Conservation (phyloP, 1,140 invertebrate genomes). For the Coenobita brevimanus region DNA sequence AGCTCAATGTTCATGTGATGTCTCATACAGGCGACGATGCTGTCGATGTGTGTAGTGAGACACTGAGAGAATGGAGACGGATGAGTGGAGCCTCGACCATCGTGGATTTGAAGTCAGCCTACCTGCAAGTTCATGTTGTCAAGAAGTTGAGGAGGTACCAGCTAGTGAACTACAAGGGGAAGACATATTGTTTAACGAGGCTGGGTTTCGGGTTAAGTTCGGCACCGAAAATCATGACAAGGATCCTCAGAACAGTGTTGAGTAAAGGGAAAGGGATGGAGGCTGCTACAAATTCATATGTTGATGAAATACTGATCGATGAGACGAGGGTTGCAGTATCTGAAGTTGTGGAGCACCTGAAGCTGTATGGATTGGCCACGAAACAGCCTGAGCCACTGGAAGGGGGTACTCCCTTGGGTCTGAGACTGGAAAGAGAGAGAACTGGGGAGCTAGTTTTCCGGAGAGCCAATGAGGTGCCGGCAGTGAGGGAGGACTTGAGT, state of each 20-base stretch:
- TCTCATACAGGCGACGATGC: conserved; percentile 19
- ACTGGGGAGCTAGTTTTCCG: background rate
- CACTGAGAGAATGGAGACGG: conserved; percentile 8
- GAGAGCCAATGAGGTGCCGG: conserved; percentile 12
- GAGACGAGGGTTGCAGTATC: background rate
- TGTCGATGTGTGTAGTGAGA: conserved; percentile 4
- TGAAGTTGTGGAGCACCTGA: background rate
- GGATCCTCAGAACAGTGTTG: conserved; percentile 9
- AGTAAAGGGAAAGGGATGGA: background rate
- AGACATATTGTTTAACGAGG: conserved; percentile 10
- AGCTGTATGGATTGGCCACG: background rate
- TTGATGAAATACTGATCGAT: conserved; percentile 28
- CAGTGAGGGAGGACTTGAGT: background rate
- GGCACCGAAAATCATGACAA: background rate
- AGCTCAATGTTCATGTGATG: background rate
- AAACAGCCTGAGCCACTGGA: conserved; percentile 36
- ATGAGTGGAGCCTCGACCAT: background rate
- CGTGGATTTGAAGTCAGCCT: conserved; percentile 11
- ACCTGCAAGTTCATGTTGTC: background rate
- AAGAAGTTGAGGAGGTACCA: conserved; percentile 25
- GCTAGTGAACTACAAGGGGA: conserved; percentile 5
- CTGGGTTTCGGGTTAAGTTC: background rate
- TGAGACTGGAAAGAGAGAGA: background rate
- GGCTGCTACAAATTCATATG: conserved; percentile 10
- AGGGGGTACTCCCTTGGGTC: background rate